Evolutionary conservation across 2,888 invertebrate genomes (phyloP), one percentile per base, ranked within the genome.

Genomic region (Argyra leucocephala): DNA sequence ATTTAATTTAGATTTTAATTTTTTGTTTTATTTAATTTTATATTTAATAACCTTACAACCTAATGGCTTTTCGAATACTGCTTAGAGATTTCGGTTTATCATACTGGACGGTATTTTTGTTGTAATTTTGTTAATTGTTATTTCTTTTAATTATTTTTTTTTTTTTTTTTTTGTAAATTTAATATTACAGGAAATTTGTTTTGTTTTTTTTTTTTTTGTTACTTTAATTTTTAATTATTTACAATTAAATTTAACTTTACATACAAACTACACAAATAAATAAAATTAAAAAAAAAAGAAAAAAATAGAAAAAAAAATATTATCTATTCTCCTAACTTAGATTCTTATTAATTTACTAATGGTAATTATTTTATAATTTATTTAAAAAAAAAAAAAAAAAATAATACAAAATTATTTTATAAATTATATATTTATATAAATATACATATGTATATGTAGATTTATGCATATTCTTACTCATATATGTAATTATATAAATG

Each of bases 41-140:
- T 31, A 31, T 31, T 4, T 6, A 31, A 48, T 48, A 48, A 48
- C 48, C 48, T 48, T 48, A 48, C 75, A 68, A 71, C 71, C 78
- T 80, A 80, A 72, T 77, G 75, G 79, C 80, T 80, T 80, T 80
- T 80, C 80, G 79, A 80, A 80, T 79, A 80, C 80, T 80, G 80
- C 78, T 80, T 80, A 79, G 79, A 80, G 80, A 79, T 78, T 73
- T 76, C 74, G 77, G 76, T 77, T 78, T 76, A 78, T 78, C 72
- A 76, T 76, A 78, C 78, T 79, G 79, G 76, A 76, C 72, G 71
- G 74, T 37, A n/a, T 22, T 22, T 24, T 67, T 64, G 57, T 67
- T 65, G 63, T n/a, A n/a, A n/a, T n/a, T 69, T 66, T 64, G 62
- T 63, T 48, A 65, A 63, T 64, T 62, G 63, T 64, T 21, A 63